Evolutionary conservation across 1,140 invertebrate genomes (phyloP), one percentile per base, ranked within the genome.

Genomic region (Trachelipus rathkii): DNA sequence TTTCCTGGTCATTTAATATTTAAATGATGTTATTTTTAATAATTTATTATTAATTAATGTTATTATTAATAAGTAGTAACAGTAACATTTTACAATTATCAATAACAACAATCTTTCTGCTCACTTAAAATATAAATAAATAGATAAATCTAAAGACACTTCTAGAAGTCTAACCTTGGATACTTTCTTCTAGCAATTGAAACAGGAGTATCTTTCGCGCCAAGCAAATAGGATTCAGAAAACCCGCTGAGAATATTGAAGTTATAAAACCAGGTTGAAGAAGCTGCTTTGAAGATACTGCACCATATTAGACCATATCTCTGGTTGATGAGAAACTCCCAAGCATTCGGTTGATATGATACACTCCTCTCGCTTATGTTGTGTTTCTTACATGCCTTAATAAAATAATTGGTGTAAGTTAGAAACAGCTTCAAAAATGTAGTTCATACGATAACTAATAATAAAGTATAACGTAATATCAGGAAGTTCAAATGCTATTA

Each of bases 211-310:
- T 83, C 82, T 19, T 82, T 80, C 0, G 83, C 76, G 13, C 78
- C 76, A 50, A 78, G 75, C 23, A 84, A 77, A 71, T 81, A 83
- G 10, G 74, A 68, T 71, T 83, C 82, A 15, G 79, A 78, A 78
- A 82, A 84, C 19, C 84, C 84, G 19, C 81, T 83, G 76, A 82
- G 46, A 9, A 82, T 53, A 77, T 83, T 83, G 76, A 83, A 83
- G 85, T 93, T 93, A 85, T 93, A 93, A 91, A 95, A 92, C 92
- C 92, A 94, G 0, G 92, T 93, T 1, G 92, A 92, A 44, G 92
- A 93, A 0, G 92, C 93, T 11, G 92, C 92, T 87, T 94, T 93
- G 84, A 93, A 94, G 73, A 94, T 89, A 84, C 93, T 93, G 83
- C 92, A 94, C 90, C 92, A 94, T 82, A 93, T 91, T 70, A 93